These are phyloP conservation scores for Eidolon dupreanum DNA, from an alignment of 2,797 vertebrate species.

Conservation along the genomic window DNA sequence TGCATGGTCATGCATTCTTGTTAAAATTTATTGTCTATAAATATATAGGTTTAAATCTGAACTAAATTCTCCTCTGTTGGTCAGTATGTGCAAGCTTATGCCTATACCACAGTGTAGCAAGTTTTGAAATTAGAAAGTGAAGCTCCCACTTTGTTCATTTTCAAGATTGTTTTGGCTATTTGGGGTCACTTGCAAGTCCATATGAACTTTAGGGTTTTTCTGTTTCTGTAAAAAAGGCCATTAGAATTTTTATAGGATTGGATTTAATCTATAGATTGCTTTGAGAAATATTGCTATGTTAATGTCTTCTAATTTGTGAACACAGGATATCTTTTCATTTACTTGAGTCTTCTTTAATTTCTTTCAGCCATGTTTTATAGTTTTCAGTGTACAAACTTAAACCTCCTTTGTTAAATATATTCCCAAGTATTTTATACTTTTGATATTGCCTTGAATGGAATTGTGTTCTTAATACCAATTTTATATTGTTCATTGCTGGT, in stretches of 20 bases:
- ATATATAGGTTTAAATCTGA: neutral
- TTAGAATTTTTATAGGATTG: neutral
- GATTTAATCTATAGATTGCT: neutral
- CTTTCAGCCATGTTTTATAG: neutral
- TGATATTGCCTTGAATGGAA: neutral
- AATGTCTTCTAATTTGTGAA: neutral
- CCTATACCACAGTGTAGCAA: neutral
- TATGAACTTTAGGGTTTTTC: neutral
- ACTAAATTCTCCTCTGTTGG: neutral
- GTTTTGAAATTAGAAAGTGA: neutral
- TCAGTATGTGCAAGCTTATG: neutral
- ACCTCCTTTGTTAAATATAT: neutral
- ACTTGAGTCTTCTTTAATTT: neutral
- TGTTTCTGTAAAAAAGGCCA: neutral
- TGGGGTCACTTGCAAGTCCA: neutral
- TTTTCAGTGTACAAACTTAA: neutral
- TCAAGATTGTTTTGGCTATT: neutral
- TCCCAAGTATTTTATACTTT: neutral
- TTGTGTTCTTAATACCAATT: neutral
- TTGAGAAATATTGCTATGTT: neutral
- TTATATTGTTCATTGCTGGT: neutral
- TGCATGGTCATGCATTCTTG: neutral
- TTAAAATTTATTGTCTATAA: neutral
- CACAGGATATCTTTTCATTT: neutral
- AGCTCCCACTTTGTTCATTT: neutral